Evolutionary conservation across 2,888 invertebrate species (phyloP).

Genomic region (Crepidodera aurea): DNA sequence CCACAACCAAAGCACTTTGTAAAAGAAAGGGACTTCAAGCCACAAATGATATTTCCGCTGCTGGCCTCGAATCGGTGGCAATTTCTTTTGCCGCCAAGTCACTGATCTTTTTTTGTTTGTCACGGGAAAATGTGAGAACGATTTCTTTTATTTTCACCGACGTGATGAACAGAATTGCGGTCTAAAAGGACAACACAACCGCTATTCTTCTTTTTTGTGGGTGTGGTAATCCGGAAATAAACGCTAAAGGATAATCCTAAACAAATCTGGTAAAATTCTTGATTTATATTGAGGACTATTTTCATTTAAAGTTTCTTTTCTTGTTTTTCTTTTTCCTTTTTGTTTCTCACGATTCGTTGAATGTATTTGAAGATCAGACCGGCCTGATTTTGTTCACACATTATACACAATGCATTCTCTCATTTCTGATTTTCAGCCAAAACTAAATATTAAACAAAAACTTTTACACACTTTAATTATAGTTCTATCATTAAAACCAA

Average conservation of each 20-base stretch:
- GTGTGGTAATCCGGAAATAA: constrained; percentile 2
- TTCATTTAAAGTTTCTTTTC: not conserved
- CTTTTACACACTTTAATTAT: too few relatives aligned
- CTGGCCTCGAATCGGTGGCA: not conserved
- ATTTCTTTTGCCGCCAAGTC: constrained; percentile 6
- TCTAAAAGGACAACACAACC: constrained; percentile 4
- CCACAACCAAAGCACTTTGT: too few relatives aligned
- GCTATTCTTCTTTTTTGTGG: not conserved
- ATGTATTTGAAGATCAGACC: too few relatives aligned
- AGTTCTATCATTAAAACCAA: too few relatives aligned
- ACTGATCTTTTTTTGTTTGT: constrained; percentile 21
- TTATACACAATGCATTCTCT: too few relatives aligned
- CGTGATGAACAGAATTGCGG: constrained; percentile 19
- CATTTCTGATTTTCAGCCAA: too few relatives aligned
- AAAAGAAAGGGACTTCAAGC: not conserved
- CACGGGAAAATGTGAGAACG: constrained; percentile 10
- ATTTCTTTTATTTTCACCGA: constrained; percentile 12
- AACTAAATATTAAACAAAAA: too few relatives aligned
- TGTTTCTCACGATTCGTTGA: too few relatives aligned
- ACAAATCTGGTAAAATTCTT: not conserved
- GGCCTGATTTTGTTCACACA: too few relatives aligned
- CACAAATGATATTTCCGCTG: constrained; percentile 9
- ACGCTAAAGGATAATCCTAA: not conserved
- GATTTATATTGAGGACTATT: not conserved
- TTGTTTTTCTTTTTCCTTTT: not conserved